Percentiles rank a stretch among this genome's conserved stretches.
phyloP scores from a whole-genome alignment of 2,113 vertebrate species.

The Cheirogaleus medius region DNA sequence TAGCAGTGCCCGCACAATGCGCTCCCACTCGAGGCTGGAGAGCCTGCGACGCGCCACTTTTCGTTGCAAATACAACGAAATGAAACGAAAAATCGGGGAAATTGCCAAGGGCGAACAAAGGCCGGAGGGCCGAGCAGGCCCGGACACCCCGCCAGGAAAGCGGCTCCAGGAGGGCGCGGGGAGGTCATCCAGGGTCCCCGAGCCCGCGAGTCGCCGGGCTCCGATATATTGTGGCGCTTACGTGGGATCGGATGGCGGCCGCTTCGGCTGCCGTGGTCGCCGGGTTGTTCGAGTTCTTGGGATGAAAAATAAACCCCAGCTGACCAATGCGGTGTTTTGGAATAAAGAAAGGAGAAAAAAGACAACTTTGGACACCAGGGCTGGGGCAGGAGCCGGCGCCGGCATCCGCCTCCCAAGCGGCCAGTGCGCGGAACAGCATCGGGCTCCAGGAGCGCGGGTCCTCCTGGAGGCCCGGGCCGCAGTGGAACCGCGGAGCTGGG shows the following conservation, averaged over 20 bases:
- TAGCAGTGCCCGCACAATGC: not conserved
- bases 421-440: not conserved
- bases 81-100: not conserved
- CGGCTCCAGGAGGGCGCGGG: not conserved
- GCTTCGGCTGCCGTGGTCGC: not conserved
- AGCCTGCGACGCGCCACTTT: not conserved
- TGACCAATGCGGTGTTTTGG: not conserved
- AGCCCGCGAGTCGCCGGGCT: not conserved
- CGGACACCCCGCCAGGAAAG: not conserved
- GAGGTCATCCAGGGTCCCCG: not conserved
- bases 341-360: not conserved
- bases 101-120: not conserved
- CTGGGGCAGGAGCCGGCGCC: not conserved
- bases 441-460: not conserved
- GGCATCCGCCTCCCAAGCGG: not conserved
- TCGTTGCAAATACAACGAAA: slow-evolving; percentile 28
- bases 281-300: not conserved
- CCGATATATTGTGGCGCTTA: not conserved
- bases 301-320: not conserved
- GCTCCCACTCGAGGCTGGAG: not conserved
- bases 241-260: not conserved
- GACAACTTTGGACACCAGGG: slow-evolving; percentile 20
- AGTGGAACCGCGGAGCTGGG: not conserved
- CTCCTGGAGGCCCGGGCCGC: not conserved
- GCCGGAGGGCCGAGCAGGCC: not conserved